A percentile compares a stretch with the other conserved stretches of the same genome.
Conservation (phyloP, 2,888 invertebrate genomes). For the Apamea epomidion region DNA sequence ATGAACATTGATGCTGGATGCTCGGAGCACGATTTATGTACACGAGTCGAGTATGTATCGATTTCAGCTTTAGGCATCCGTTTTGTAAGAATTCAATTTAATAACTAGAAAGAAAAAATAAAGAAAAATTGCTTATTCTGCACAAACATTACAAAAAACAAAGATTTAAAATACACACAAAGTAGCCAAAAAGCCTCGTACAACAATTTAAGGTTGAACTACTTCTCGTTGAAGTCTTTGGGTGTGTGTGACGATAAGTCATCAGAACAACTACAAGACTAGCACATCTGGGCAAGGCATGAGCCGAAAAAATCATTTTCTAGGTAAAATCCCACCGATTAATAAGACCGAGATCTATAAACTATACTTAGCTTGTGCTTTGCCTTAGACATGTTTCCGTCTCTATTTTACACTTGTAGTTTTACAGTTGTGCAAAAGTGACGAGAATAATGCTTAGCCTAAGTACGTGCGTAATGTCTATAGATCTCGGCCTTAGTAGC, state of each 20-base stretch:
- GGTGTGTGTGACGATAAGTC: background rate
- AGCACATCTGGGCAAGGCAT: background rate
- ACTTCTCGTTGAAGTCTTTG: background rate
- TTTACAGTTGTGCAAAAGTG: background rate
- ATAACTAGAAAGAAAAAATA: background rate
- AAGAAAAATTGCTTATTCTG: background rate
- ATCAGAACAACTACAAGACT: background rate
- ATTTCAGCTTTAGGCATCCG: conserved; percentile 12
- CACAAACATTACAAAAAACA: background rate
- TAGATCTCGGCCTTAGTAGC: background rate
- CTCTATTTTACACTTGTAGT: background rate
- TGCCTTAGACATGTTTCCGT: background rate
- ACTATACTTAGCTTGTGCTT: background rate
- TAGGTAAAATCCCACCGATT: background rate
- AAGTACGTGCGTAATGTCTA: too few relatives aligned
- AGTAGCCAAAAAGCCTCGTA: background rate
- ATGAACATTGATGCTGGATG: conserved; percentile 37
- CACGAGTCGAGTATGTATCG: conserved; percentile 24
- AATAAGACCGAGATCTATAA: background rate
- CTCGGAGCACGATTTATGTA: background rate
- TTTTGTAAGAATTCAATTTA: background rate
- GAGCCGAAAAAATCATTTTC: background rate
- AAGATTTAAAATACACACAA: background rate
- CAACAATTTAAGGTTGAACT: background rate
- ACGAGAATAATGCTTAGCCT: background rate